phyloP scores from a whole-genome alignment of 2,113 vertebrate genomes.

The Puma concolor region DNA sequence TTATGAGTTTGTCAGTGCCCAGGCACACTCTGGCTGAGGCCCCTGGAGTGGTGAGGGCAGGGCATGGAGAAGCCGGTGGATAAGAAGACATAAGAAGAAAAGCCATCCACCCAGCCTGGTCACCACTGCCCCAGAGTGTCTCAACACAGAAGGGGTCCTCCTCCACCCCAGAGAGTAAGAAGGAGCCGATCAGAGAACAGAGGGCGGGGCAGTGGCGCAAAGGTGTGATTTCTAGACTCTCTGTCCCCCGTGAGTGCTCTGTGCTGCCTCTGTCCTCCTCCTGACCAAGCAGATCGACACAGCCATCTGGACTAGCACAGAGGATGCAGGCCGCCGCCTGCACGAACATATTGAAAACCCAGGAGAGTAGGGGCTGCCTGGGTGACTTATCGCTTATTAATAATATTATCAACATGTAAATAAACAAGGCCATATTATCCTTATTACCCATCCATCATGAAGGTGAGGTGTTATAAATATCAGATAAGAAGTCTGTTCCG shows the following conservation, averaged over 20 bases:
- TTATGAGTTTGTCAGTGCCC: accelerated
- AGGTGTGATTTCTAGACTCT: not conserved
- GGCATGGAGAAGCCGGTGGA: not conserved
- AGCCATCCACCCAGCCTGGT: not conserved
- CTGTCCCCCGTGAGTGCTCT: not conserved
- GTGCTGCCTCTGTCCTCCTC: no score
- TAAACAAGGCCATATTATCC: conserved; percentile 75
- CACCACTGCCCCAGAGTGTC: accelerated
- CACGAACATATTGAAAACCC: not conserved
- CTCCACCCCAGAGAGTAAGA: accelerated
- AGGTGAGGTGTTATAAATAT: conserved; percentile 64
- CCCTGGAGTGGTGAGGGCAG: accelerated
- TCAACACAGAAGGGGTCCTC: not conserved
- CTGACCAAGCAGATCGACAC: not conserved
- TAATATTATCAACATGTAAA: conserved; percentile 80
- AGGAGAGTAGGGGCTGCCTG: not conserved
- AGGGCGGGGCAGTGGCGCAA: no score
- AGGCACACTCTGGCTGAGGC: not conserved
- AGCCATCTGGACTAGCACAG: not conserved
- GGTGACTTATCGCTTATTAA: conserved; percentile 79
- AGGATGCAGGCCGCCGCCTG: conserved; percentile 23
- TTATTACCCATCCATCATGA: conserved; percentile 73
- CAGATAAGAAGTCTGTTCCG: conserved; percentile 57
- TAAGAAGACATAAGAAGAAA: not conserved
- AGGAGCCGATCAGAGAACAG: no score